Percentiles rank a stretch among this genome's conserved stretches.
Evolutionary conservation across 1,140 invertebrate genomes (phyloP).

Genomic region (Saccostrea echinata): DNA sequence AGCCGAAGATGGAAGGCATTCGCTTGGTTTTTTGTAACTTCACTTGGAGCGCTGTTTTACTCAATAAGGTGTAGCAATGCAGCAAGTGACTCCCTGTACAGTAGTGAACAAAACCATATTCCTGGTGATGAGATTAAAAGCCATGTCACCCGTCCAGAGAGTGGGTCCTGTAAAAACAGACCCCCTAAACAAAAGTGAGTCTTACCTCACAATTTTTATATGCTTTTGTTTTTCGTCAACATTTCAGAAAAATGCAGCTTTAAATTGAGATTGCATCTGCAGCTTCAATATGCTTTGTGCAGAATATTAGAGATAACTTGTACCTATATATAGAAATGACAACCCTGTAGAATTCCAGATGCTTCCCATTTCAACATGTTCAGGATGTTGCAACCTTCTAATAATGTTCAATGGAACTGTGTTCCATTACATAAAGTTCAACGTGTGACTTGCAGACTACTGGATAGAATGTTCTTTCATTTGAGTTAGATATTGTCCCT

Average conservation of each 20-base stretch:
- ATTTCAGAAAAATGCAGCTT: background rate
- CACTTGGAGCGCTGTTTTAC: slow-evolving; percentile 66
- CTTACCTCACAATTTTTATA: background rate
- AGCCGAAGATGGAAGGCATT: slow-evolving; percentile 64
- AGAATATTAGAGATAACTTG: background rate
- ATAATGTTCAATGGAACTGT: too few species aligned
- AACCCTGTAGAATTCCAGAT: background rate
- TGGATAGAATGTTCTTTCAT: too few species aligned
- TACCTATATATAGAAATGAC: background rate
- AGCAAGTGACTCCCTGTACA: background rate
- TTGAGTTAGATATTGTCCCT: too few species aligned
- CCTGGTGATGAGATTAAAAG: background rate
- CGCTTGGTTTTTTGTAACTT: slow-evolving; percentile 64
- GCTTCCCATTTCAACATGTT: background rate
- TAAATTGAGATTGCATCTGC: background rate
- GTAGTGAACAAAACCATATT: background rate
- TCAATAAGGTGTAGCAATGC: slow-evolving; percentile 53
- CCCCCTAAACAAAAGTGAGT: background rate
- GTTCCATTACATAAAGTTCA: too few species aligned
- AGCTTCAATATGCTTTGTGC: background rate
- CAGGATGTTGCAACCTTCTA: background rate
- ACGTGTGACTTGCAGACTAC: too few species aligned
- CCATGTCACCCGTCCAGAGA: background rate
- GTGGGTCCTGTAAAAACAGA: background rate
- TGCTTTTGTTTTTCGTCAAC: background rate